Conservation (phyloP, 2,888 invertebrate genomes). For the Epinotia ramella region DNA sequence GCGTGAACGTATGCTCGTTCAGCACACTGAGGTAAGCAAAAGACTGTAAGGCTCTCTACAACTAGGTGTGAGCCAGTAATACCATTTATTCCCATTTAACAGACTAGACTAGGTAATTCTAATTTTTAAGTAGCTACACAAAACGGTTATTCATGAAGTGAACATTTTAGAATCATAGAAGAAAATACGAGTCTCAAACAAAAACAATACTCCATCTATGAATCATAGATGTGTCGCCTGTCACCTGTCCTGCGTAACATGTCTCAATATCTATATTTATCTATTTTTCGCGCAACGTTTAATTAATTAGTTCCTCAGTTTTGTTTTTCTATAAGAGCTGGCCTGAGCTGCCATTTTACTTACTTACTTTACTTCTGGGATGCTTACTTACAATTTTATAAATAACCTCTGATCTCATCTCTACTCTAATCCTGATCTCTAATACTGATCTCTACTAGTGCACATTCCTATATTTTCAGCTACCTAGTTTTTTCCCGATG, state of each 20-base stretch:
- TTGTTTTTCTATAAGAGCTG: constrained; percentile 42
- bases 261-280: background rate
- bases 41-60: background rate
- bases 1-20: constrained; percentile 63
- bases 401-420: constrained; percentile 75
- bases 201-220: no score
- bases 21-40: constrained; percentile 34
- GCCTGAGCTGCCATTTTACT: constrained; percentile 54
- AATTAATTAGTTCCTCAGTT: constrained; percentile 29
- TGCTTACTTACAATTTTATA: constrained; percentile 58
- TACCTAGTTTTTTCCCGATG: constrained; percentile 66
- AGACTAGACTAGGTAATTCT: no score
- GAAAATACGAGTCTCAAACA: no score
- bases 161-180: no score
- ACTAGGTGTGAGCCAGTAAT: background rate
- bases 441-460: constrained; percentile 60
- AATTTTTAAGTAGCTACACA: no score
- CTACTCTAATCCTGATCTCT: no score
- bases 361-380: constrained; percentile 59
- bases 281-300: constrained; percentile 20
- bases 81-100: no score
- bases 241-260: no score
- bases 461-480: constrained; percentile 52
- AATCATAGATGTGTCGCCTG: no score
- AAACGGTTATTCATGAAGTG: no score